phyloP scores from a whole-genome alignment of 2,888 invertebrate genomes.

The Phalangium opilio region DNA sequence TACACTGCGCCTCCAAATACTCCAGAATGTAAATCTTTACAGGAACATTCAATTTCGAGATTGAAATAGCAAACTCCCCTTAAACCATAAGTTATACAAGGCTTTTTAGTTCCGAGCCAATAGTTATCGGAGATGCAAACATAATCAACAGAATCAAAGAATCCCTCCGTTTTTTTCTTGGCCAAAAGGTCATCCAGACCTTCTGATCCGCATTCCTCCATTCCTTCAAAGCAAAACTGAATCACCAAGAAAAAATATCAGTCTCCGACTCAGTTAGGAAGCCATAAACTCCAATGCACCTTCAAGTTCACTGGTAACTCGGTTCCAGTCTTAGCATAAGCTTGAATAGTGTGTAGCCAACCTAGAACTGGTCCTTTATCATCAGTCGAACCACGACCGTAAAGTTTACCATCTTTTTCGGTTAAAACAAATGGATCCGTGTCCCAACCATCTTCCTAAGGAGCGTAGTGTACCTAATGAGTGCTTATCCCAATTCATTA shows the following conservation, averaged over 20 bases:
- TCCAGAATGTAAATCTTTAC: constrained; percentile 89
- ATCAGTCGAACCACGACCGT: constrained; percentile 79
- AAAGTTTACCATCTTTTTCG: constrained; percentile 74
- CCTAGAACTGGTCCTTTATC: constrained; percentile 85
- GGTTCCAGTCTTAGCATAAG: constrained; percentile 53
- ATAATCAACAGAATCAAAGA: constrained; percentile 67
- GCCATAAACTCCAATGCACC: constrained; percentile 30
- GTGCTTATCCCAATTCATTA: no score
- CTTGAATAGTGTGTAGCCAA: constrained; percentile 88
- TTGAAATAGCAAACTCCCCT: constrained; percentile 85
- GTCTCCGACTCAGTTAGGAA: no score
- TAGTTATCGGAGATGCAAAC: constrained; percentile 98
- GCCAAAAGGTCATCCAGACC: constrained; percentile 76
- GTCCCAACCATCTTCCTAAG: constrained; percentile 77
- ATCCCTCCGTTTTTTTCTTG: constrained; percentile 48
- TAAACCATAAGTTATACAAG: constrained; percentile 91
- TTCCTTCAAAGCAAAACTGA: constrained; percentile 85
- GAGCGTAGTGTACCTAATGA: no score
- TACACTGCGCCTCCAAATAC: constrained; percentile 86
- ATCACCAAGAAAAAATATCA: constrained; percentile 17
- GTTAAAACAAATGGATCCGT: constrained; percentile 83
- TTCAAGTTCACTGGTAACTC: constrained; percentile 48
- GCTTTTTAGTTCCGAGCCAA: constrained; percentile 92
- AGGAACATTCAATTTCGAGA: constrained; percentile 70
- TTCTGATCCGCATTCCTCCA: constrained; percentile 95